These are phyloP conservation scores for Linhomoeus sp. DNA, from an alignment of 2,888 invertebrate genomes.

Conservation along the genomic window DNA sequence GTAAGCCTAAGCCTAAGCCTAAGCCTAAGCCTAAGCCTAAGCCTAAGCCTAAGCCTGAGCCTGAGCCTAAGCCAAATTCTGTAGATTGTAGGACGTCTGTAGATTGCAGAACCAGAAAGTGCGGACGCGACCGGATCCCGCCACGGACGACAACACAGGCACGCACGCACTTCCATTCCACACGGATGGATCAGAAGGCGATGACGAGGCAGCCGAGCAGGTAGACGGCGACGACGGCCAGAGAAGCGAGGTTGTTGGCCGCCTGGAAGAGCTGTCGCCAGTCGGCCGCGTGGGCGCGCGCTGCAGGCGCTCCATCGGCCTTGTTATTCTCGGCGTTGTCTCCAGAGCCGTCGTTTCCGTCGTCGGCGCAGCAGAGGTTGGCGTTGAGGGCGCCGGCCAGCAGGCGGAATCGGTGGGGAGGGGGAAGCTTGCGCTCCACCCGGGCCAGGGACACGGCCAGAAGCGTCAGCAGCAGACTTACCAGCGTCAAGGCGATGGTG, in stretches of 20 bases:
- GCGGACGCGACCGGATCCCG: too few species aligned
- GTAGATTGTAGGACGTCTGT: too few species aligned
- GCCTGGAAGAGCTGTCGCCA: conserved; percentile 4
- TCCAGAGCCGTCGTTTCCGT: too few species aligned
- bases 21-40: too few species aligned
- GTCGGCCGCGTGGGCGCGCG: neutral
- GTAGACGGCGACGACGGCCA: conserved; percentile 4
- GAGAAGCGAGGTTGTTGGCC: conserved; percentile 2
- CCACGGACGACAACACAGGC: too few species aligned
- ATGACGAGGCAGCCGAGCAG: conserved; percentile 4
- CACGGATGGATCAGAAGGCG: neutral
- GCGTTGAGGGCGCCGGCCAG: conserved; percentile 4
- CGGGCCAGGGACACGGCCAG: conserved; percentile 15
- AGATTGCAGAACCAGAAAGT: too few species aligned
- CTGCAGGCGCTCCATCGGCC: neutral
- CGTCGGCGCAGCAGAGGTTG: conserved; percentile 1
- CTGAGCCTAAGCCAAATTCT: too few species aligned
- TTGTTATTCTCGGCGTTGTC: too few species aligned
- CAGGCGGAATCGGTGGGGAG: conserved; percentile 1
- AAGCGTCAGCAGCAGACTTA: conserved; percentile 18
- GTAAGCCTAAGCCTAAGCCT: too few species aligned
- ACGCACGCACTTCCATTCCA: too few species aligned
- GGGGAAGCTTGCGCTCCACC: conserved; percentile 4
- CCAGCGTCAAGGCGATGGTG: conserved; percentile 16
- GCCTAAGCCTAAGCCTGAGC: too few species aligned